Base-by-base conservation (phyloP, 2,888 invertebrate genomes). In the Pyrrhosoma nymphula region DNA sequence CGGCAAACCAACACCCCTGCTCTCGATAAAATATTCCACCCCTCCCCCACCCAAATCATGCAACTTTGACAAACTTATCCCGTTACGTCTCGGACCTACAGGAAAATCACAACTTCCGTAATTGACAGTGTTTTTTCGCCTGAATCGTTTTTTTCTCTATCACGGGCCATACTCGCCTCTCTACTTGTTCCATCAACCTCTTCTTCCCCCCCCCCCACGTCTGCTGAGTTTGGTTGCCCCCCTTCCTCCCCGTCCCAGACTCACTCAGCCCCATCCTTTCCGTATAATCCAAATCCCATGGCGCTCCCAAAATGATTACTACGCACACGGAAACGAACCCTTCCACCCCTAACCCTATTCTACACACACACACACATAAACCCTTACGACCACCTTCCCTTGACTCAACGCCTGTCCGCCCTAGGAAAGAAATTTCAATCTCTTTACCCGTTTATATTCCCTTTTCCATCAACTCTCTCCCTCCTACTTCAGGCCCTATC, bases 61-160 rank as follows among this genome's bases (percentile, higher is more conserved):
- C 69, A 26, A 82, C 82, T 82, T 82, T 82, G 23, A 3, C 69
- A 23, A 69, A 69, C 26, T 69, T 69, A 69, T 35, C 82, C 35
- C 14, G 14, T 35, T 35, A 35, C 82, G 82, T 35, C 30, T 23
- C 30, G 26, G 82, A 35, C 35, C 35, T 16, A 26, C 35, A n/a
- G 82, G 35, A 82, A 82, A 35, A 82, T 82, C 82, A 82, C 14
- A 82, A 82, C 82, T 82, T 26, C 82, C 82, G 82, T 35, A 82
- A 82, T 82, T 82, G 82, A 82, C 82, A 35, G 35, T 35, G 35
- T 82, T 82, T 82, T 82, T 20, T 82, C 35, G 30, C 82, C 8
- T n/a, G 30, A 3, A 35, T 35, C 82, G 82, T n/a, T 35, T 82
- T 30, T 82, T 82, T 16, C 35, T n/a, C 14, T 3, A 14, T 14